Evolutionary conservation across 2,797 vertebrate genomes (phyloP), one percentile per base, ranked within the genome.

Genomic region (Oryzias dopingdopingensis): DNA sequence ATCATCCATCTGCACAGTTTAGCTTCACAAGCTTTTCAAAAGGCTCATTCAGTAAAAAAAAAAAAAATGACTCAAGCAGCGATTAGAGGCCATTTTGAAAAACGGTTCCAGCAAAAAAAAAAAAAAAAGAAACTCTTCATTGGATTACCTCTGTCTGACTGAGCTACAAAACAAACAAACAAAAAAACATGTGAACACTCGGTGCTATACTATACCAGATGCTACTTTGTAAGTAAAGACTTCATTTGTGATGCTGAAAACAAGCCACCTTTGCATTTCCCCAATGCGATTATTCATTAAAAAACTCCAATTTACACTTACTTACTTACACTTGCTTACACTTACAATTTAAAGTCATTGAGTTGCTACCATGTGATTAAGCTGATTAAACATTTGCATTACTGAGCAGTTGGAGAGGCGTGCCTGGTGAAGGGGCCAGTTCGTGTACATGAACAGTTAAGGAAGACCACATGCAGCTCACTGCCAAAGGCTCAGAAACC

Each of bases 221-320:
- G 52, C 59, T 59, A 46, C 64, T 62, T 72, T 74, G 52, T 58
- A 59, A 66, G 49, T 80, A 82, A 52, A 79, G 52, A 61, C 60
- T 67, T 59, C 62, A 50, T 53, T 59, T 55, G 53, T 14, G 16
- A 44, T 58, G 17, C 54, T 10, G 42, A 42, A 65, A 56, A 74
- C 63, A 66, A 77, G 72, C 53, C 72, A 70, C 48, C 62, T 48
- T 74, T 79, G 60, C 67, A 72, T 86, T 80, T 83, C 75, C 77
- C 77, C 6, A 0, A 26, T 51, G 56, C 57, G 18, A 45, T 5
- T 2, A 52, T 59, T 44, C 4, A 22, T 18, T 53, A 67, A 65
- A 56, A 59, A 18, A 60, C 37, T 58, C 68, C 26, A 3, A 3
- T 12, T 3, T 12, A 32, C 32, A 32, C 32, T 37, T 10, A 37